Percentiles rank a stretch among this genome's conserved stretches.
These are phyloP conservation scores for Acrobasis repandana DNA, from an alignment of 2,888 invertebrate species.

Conservation along the genomic window DNA sequence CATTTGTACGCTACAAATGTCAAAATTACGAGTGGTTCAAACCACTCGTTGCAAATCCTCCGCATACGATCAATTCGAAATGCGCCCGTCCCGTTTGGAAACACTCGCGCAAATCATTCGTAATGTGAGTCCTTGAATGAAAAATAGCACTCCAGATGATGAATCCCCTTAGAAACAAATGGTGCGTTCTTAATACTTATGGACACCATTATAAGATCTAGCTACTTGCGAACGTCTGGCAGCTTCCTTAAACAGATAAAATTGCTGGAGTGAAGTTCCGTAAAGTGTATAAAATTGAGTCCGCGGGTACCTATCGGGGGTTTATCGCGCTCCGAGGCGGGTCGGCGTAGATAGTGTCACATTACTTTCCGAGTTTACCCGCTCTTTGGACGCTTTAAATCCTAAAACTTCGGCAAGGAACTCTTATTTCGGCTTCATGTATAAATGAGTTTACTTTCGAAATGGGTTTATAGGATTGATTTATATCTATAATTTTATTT, in stretches of 20 bases:
- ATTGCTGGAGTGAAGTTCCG: slow-evolving; percentile 11
- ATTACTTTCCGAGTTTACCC: slow-evolving; percentile 39
- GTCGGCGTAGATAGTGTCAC: slow-evolving; percentile 38
- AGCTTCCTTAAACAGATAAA: neutral
- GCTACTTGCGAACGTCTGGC: neutral
- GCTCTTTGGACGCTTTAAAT: slow-evolving; percentile 4
- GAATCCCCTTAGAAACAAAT: no score
- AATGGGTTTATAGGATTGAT: no score
- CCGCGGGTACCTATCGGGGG: slow-evolving; percentile 27
- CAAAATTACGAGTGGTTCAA: no score
- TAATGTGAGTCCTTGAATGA: no score
- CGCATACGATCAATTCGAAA: no score
- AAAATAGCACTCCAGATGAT: no score
- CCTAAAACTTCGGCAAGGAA: slow-evolving; percentile 1
- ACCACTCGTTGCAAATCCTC: no score
- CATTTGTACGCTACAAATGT: no score
- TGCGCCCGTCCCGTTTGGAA: no score
- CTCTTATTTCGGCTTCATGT: neutral
- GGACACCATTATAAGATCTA: slow-evolving; percentile 18
- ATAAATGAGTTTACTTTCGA: neutral
- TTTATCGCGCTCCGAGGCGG: slow-evolving; percentile 29
- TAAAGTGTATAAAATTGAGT: slow-evolving; percentile 16
- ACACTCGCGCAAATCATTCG: no score
- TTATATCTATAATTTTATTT: no score
- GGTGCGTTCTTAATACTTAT: no score